phyloP scores from a whole-genome alignment of 2,797 vertebrate genomes.

The Myotis daubentonii region DNA sequence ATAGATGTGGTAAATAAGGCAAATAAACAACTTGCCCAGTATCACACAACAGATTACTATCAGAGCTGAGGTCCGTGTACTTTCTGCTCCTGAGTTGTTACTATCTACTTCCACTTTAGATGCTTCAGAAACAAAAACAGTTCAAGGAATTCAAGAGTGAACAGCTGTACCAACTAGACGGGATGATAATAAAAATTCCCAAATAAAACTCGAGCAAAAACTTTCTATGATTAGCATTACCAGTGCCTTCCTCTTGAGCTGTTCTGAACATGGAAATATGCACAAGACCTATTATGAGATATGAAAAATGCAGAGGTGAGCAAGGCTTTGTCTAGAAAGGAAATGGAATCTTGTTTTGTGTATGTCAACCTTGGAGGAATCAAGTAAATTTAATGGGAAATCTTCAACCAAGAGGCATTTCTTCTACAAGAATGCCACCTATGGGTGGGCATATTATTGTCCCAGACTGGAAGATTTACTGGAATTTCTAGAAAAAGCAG shows the following conservation, averaged over 20 bases:
- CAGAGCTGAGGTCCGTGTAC: background rate
- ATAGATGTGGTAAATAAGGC: background rate
- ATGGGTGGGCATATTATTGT: background rate
- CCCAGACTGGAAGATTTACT: background rate
- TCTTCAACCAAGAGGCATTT: background rate
- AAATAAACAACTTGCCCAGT: background rate
- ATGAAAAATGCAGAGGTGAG: background rate
- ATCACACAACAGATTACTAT: background rate
- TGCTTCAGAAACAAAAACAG: background rate
- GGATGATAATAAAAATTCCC: background rate
- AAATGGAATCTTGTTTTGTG: background rate
- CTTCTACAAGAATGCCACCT: background rate
- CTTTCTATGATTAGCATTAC: background rate
- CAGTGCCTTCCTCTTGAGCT: background rate
- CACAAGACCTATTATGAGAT: background rate
- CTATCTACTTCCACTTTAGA: background rate
- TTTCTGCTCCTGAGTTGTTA: background rate
- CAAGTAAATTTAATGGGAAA: background rate
- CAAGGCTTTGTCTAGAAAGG: background rate
- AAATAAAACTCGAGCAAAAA: background rate
- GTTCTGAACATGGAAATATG: background rate
- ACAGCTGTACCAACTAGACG: background rate
- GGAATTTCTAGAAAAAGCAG: conserved; percentile 47
- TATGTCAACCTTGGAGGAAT: background rate
- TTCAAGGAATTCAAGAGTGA: background rate